Base-by-base conservation (phyloP, 2,113 vertebrate species). In the Trogon melanurus region DNA sequence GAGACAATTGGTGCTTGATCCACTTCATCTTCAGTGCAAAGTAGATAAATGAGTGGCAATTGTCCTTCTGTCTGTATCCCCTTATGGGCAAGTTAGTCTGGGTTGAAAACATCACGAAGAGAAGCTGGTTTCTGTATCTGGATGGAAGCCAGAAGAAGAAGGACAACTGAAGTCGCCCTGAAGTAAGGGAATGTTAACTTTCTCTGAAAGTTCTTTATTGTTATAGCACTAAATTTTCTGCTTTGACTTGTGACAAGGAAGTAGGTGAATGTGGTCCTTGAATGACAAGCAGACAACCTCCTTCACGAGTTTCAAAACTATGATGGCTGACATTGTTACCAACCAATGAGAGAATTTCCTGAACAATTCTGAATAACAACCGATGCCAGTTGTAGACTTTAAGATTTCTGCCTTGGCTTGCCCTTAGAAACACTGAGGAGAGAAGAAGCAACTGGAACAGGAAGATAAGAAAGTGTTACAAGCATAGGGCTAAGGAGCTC, bases 21-120 rank as follows among this genome's bases (percentile, higher is more conserved):
- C 79, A 29, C 27, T 88, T 58, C 32, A 34, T 36, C 20, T 81
- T 4, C 32, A 29, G 60, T 44, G 64, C 47, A 64, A 60, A 78
- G 34, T 0, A 26, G 25, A 32, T 50, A 76, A 65, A 25, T 19
- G 54, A 57, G 45, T 10, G 30, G 45, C 14, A 69, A 51, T 65
- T 7, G 16, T 51, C 32, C 7, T 51, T 67, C 30, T 38, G 4
- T 16, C n/a, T 53, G 5, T 9, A 25, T 36, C 13, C 6, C 8
- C 21, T 48, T 20, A 4, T 0, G 0, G 47, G 8, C 10, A 70
- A 86, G 16, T 8, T 13, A 34, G 27, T 32, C 36, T 34, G 44
- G 25, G 15, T 21, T 69, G 65, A 58, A 69, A 67, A 13, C 8
- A 22, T 9, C 1, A 2, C 7, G 3, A 29, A 47, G 32, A 20